Conservation (phyloP, 2,113 vertebrate genomes). For the Merops nubicus region DNA sequence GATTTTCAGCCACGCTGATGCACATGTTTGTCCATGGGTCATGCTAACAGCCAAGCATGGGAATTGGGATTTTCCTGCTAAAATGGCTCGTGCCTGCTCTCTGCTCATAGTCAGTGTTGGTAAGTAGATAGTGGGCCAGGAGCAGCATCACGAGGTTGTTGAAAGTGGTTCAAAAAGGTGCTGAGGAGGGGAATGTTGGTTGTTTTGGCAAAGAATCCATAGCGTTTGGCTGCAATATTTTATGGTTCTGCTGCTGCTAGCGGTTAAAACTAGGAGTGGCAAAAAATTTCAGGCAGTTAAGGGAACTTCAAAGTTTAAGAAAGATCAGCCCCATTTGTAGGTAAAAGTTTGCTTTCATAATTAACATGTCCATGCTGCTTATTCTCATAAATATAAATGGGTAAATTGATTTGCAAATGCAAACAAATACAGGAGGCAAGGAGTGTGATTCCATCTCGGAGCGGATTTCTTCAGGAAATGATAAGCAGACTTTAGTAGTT, state of each 20-base stretch:
- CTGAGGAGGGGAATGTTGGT: fast-evolving
- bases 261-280: neutral
- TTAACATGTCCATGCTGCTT: neutral
- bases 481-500: neutral
- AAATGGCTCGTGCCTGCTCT: neutral
- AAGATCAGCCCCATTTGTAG: neutral
- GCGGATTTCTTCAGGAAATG: neutral
- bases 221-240: neutral
- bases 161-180: neutral
- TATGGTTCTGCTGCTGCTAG: neutral
- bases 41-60: fast-evolving
- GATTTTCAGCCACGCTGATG: neutral
- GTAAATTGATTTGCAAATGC: slow-evolving; percentile 11
- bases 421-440: neutral
- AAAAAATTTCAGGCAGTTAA: neutral
- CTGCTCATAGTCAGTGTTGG: neutral
- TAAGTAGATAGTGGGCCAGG: neutral
- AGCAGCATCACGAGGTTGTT: fast-evolving
- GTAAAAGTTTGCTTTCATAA: neutral
- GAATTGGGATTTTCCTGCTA: neutral
- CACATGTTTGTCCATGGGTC: fast-evolving
- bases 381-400: neutral
- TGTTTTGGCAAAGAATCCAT: neutral
- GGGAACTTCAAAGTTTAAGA: slow-evolving; percentile 12
- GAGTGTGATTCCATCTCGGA: neutral